Evolutionary conservation across 2,888 invertebrate genomes (phyloP).

Genomic region (Germaria angustata): DNA sequence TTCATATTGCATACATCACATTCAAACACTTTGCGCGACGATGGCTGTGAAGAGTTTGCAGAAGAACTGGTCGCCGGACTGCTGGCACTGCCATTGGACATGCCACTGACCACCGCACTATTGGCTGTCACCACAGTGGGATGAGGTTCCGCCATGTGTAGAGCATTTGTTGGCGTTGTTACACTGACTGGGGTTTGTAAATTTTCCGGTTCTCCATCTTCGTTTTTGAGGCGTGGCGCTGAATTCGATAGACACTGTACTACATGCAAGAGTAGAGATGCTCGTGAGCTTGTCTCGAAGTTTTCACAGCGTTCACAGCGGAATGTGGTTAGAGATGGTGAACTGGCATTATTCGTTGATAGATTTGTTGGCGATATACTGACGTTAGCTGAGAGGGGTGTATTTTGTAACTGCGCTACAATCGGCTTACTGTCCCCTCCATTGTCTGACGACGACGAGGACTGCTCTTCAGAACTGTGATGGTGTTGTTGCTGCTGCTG

Average conservation of each 20-base stretch:
- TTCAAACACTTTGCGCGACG: slow-evolving; percentile 90
- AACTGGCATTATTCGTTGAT: slow-evolving; percentile 71
- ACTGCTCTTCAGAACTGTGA: slow-evolving; percentile 64
- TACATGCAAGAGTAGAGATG: slow-evolving; percentile 88
- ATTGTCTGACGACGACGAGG: slow-evolving; percentile 62
- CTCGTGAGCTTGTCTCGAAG: slow-evolving; percentile 89
- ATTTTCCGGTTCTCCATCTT: slow-evolving; percentile 80
- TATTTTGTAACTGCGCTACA: slow-evolving; percentile 52
- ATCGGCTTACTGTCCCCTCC: slow-evolving; percentile 62
- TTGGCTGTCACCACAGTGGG: slow-evolving; percentile 48
- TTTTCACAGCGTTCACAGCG: slow-evolving; percentile 89
- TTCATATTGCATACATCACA: slow-evolving; percentile 98
- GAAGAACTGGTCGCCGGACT: slow-evolving; percentile 68
- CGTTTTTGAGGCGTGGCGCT: slow-evolving; percentile 74
- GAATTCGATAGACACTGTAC: slow-evolving; percentile 82
- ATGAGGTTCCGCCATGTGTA: slow-evolving; percentile 33
- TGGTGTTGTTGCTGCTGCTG: slow-evolving; percentile 48
- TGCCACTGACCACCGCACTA: slow-evolving; percentile 81
- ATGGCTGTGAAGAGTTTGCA: slow-evolving; percentile 63
- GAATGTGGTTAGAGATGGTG: slow-evolving; percentile 74
- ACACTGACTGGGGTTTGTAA: slow-evolving; percentile 68
- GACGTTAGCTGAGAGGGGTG: slow-evolving; percentile 60
- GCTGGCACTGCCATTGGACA: slow-evolving; percentile 66
- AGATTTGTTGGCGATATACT: slow-evolving; percentile 73
- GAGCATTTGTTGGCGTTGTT: not conserved